Evolutionary conservation across 2,888 invertebrate genomes (phyloP), one percentile per base, ranked within the genome.

Genomic region (Drosophila atroscutellata): DNA sequence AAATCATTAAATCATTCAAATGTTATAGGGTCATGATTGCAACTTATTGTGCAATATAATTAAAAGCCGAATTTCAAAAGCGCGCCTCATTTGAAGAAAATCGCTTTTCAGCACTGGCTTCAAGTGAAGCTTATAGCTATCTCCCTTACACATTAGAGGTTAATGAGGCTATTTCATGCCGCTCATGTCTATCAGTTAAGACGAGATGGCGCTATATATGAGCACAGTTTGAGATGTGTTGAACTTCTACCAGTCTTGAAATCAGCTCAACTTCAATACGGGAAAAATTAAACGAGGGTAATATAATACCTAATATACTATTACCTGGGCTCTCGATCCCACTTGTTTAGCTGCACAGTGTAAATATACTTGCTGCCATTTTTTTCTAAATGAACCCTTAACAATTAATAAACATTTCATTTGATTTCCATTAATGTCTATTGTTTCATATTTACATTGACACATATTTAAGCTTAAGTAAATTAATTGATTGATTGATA

Each of bases 401-500:
- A 15, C 20, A 13, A 15, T 15, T 2, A 45, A 24, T 24, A 45
- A 45, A 15, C 15, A 45, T 15, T 24, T 24, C 1, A 42, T 18
- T 45, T n/a, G 15, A 24, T 69, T 75, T 67, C 50, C 34, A 65
- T 55, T 61, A 36, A 64, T 47, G 7, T 63, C 24, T 66, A 74
- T 70, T 73, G 42, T 50, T 64, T 56, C 13, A 51, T 71, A 75
- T 79, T 72, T 79, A 79, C 80, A 75, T 60, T 72, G 60, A 63
- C 65, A 79, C 79, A 67, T 42, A 42, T 60, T 64, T 37, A n/a
- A 69, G 49, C 55, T 68, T 72, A 78, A 54, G 13, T 62, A 64
- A 32, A 57, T 36, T 24, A 61, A 56, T 62, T 50, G 56, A 63
- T 71, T 45, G 36, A 51, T 68, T 34, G 20, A 20, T 71, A 62